phyloP scores from a whole-genome alignment of 2,888 invertebrate species.

The Campaea margaritaria region DNA sequence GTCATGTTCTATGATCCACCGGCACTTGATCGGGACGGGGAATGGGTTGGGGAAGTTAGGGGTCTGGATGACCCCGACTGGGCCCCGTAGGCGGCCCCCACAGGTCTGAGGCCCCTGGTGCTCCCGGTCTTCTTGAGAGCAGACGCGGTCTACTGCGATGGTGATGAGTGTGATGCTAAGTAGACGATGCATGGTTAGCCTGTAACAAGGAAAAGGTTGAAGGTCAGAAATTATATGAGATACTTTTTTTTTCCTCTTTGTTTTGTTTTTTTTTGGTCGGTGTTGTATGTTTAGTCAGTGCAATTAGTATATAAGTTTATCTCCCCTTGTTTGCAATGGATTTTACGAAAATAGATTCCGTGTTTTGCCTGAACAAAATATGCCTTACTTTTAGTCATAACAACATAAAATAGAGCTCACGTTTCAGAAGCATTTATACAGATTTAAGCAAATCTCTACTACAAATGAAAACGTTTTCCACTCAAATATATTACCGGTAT shows the following conservation, averaged over 20 bases:
- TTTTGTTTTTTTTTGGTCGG: too few species aligned
- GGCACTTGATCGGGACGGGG: conserved; percentile 92
- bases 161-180: conserved; percentile 68
- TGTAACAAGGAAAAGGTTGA: conserved; percentile 53
- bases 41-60: conserved; percentile 94
- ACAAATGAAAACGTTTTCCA: not conserved
- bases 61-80: conserved; percentile 90
- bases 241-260: too few species aligned
- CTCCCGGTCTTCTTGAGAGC: conserved; percentile 64
- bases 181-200: conserved; percentile 67
- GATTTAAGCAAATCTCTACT: too few species aligned
- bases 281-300: too few species aligned
- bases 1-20: conserved; percentile 94
- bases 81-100: conserved; percentile 87
- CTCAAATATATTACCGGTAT: conserved; percentile 2
- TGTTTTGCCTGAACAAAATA: not conserved
- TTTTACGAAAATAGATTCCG: too few species aligned
- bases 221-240: not conserved
- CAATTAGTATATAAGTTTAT: too few species aligned
- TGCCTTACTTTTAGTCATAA: not conserved
- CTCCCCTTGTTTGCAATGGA: too few species aligned
- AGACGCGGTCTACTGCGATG: conserved; percentile 57
- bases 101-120: conserved; percentile 82
- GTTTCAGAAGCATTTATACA: not conserved
- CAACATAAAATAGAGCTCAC: conserved; percentile 5